Evolutionary conservation across 2,888 invertebrate species (phyloP).

Genomic region (Drosophila siamana): DNA sequence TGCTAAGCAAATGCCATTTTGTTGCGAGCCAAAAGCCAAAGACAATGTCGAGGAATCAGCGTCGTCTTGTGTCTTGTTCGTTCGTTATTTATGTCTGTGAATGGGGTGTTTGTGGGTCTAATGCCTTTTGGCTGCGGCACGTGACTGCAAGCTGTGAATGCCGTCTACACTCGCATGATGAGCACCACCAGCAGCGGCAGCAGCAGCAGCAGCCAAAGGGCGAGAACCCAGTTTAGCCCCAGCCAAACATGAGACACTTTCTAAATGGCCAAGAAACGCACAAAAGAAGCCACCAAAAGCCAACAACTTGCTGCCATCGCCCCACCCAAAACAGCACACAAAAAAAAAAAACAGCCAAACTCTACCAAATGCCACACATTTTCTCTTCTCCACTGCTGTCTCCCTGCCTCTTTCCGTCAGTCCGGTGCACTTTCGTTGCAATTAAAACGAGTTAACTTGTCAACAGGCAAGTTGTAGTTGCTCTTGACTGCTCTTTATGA

Average conservation of each 20-base stretch:
- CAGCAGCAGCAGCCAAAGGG: slow-evolving; percentile 33
- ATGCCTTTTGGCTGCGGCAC: slow-evolving; percentile 55
- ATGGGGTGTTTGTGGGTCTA: slow-evolving; percentile 21
- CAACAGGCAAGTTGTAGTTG: slow-evolving; percentile 20
- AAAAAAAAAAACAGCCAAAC: neutral
- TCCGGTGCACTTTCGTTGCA: slow-evolving; percentile 61
- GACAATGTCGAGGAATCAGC: slow-evolving; percentile 42
- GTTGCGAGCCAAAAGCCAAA: slow-evolving; percentile 18
- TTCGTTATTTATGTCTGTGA: slow-evolving; percentile 41
- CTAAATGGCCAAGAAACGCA: slow-evolving; percentile 49
- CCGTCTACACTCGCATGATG: slow-evolving; percentile 39
- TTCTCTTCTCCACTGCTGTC: slow-evolving; percentile 30
- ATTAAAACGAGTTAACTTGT: slow-evolving; percentile 58
- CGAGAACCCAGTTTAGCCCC: slow-evolving; percentile 26
- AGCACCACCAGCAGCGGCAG: too few species aligned
- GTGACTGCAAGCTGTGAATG: slow-evolving; percentile 42
- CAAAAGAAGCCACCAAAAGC: slow-evolving; percentile 32
- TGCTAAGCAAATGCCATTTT: slow-evolving; percentile 60
- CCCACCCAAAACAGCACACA: slow-evolving; percentile 25
- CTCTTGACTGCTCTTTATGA: slow-evolving; percentile 1
- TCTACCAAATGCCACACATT: slow-evolving; percentile 50
- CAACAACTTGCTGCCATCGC: slow-evolving; percentile 40
- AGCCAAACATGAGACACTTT: slow-evolving; percentile 46
- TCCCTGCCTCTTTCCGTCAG: neutral
- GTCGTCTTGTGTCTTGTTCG: slow-evolving; percentile 14